Evolutionary conservation across 2,888 invertebrate genomes (phyloP), one percentile per base, ranked within the genome.

Genomic region (Cerceris ruficornis): DNA sequence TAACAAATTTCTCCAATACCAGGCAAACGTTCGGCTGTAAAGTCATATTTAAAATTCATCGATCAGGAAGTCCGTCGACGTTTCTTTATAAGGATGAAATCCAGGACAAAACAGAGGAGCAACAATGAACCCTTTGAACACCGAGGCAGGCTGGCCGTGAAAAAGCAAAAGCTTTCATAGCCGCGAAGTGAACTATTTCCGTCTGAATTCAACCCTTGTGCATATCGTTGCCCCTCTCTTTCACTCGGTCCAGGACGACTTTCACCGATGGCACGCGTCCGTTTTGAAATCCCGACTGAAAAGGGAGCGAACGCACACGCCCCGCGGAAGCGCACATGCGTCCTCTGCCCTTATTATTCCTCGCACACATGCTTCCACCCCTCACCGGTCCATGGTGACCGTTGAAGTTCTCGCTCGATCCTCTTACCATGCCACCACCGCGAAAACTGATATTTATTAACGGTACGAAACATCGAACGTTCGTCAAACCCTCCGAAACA

Each of bases 241-340:
- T 62, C 72, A 75, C 81, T 62, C 84, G 84, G 84, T 66, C 86
- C 87, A 84, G 84, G 81, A 76, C 81, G 79, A 87, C 87, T 86
- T 84, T 86, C 81, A 81, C 83, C 81, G 80, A 82, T 85, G 89
- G 89, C 89, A 89, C 89, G 89, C 88, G 89, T 84, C 83, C 84
- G 82, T 87, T 88, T 87, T 65, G 74, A 83, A 86, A 82, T 75
- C 72, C 60, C 57, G 41, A 42, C 49, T 67, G 80, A 71, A 72
- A 85, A 81, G 86, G 82, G 86, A 67, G 78, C 59, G 75, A 75
- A 69, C 61, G 54, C 74, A 72, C 75, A 84, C 86, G 75, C 80
- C 77, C 76, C 82, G 78, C 82, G 83, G 77, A 85, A 83, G 73
- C 73, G 73, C 78, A 80, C 84, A 82, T 77, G 77, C 82, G 75